Conservation (phyloP, 2,888 invertebrate genomes). For the Lingula anatina region DNA sequence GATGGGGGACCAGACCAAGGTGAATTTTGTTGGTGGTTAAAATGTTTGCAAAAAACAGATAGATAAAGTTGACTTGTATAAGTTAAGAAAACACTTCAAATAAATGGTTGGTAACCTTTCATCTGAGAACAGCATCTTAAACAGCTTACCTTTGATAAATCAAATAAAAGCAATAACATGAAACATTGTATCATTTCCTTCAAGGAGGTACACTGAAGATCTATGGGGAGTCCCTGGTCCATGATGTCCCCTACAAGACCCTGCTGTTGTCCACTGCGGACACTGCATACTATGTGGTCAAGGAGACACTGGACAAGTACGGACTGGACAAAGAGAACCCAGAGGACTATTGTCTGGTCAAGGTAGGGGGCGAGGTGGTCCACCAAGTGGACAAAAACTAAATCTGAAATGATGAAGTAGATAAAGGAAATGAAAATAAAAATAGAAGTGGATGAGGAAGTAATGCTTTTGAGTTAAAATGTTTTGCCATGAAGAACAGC, state of each 20-base stretch:
- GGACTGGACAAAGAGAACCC: conserved; percentile 87
- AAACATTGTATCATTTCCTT: too few relatives aligned
- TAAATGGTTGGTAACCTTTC: too few relatives aligned
- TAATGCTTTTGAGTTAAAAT: too few relatives aligned
- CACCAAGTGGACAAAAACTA: not conserved
- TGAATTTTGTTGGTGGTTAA: too few relatives aligned
- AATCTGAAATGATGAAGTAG: too few relatives aligned
- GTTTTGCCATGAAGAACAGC: too few relatives aligned
- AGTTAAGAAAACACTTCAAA: too few relatives aligned
- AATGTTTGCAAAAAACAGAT: not conserved
- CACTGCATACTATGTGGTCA: conserved; percentile 84
- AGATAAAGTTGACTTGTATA: not conserved
- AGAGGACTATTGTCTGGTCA: conserved; percentile 86
- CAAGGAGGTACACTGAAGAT: conserved; percentile 62
- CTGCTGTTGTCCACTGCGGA: conserved; percentile 88
- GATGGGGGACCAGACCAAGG: conserved; percentile 89
- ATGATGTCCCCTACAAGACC: conserved; percentile 98
- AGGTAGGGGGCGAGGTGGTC: conserved; percentile 64
- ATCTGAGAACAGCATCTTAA: too few relatives aligned
- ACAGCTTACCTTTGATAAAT: too few relatives aligned
- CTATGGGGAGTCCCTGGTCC: conserved; percentile 92
- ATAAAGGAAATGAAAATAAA: too few relatives aligned
- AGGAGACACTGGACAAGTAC: conserved; percentile 96
- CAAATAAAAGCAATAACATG: too few relatives aligned
- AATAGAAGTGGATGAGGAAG: too few relatives aligned